Evolutionary conservation across 2,888 invertebrate genomes (phyloP).

Genomic region (Sinotaia quadrata): DNA sequence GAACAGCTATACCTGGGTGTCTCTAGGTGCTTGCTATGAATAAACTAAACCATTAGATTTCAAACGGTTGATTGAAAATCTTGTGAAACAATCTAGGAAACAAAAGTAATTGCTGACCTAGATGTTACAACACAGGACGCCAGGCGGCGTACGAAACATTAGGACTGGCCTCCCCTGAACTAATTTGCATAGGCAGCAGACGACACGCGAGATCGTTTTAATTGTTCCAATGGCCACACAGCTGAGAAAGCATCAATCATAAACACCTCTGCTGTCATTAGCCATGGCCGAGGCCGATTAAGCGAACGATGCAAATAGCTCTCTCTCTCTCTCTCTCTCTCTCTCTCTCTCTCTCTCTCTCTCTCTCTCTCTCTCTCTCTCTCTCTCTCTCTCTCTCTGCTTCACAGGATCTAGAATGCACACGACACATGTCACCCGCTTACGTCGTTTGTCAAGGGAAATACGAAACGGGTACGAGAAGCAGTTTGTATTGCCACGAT

Average conservation of each 20-base stretch:
- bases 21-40: too few species aligned
- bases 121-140: too few species aligned
- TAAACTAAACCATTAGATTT: too few species aligned
- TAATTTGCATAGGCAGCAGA: slow-evolving; percentile 23
- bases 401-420: background rate
- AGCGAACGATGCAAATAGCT: background rate
- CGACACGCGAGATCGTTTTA: slow-evolving; percentile 18
- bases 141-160: background rate
- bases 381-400: background rate
- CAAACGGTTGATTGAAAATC: too few species aligned
- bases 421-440: background rate
- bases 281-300: background rate
- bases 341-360: background rate
- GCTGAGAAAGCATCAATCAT: background rate
- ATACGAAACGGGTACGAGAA: too few species aligned
- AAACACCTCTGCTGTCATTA: background rate
- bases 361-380: background rate
- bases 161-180: background rate
- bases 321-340: background rate
- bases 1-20: too few species aligned
- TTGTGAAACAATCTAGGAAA: too few species aligned
- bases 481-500: too few species aligned
- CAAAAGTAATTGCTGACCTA: too few species aligned
- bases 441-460: too few species aligned
- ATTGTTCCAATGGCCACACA: slow-evolving; percentile 6